These are phyloP conservation scores for Cololabis saira DNA, from an alignment of 2,113 vertebrate genomes.

Conservation along the genomic window DNA sequence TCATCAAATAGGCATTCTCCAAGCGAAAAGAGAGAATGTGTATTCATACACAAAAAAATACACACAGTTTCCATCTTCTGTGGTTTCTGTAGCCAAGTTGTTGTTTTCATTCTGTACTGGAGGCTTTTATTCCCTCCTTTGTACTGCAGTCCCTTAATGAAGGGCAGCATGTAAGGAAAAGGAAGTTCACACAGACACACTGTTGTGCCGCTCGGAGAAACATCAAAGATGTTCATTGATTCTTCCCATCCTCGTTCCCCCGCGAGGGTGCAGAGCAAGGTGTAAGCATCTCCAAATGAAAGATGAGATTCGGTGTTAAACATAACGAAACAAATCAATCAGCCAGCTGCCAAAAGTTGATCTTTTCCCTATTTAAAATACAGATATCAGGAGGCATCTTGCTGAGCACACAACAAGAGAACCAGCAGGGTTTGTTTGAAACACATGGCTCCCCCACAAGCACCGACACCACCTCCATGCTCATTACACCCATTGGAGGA, in stretches of 20 bases:
- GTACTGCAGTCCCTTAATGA: slow-evolving; percentile 66
- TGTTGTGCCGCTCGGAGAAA: slow-evolving; percentile 50
- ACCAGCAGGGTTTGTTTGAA: slow-evolving; percentile 32
- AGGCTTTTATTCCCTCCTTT: slow-evolving; percentile 65
- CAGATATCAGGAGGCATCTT: slow-evolving; percentile 33
- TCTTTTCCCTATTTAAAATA: slow-evolving; percentile 56
- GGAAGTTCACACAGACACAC: slow-evolving; percentile 47
- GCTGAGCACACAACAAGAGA: slow-evolving; percentile 36
- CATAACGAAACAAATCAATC: slow-evolving; percentile 56
- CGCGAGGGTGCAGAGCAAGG: slow-evolving; percentile 47
- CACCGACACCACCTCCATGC: slow-evolving; percentile 37
- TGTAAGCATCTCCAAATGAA: slow-evolving; percentile 52
- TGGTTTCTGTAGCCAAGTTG: slow-evolving; percentile 60
- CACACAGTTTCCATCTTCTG: slow-evolving; percentile 46
- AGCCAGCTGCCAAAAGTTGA: slow-evolving; percentile 29
- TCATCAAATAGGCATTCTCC: slow-evolving; percentile 43
- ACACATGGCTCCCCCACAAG: slow-evolving; percentile 40
- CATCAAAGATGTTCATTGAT: slow-evolving; percentile 64
- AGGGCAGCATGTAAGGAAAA: slow-evolving; percentile 58
- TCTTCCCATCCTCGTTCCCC: slow-evolving; percentile 54
- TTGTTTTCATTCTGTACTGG: slow-evolving; percentile 63
- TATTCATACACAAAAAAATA: slow-evolving; percentile 13
- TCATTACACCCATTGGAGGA: slow-evolving; percentile 68
- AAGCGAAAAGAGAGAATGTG: slow-evolving; percentile 12
- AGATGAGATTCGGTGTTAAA: slow-evolving; percentile 34